Percentiles rank a stretch among this genome's conserved stretches.
Evolutionary conservation across 2,797 vertebrate genomes (phyloP).

Genomic region (Molossus molossus): DNA sequence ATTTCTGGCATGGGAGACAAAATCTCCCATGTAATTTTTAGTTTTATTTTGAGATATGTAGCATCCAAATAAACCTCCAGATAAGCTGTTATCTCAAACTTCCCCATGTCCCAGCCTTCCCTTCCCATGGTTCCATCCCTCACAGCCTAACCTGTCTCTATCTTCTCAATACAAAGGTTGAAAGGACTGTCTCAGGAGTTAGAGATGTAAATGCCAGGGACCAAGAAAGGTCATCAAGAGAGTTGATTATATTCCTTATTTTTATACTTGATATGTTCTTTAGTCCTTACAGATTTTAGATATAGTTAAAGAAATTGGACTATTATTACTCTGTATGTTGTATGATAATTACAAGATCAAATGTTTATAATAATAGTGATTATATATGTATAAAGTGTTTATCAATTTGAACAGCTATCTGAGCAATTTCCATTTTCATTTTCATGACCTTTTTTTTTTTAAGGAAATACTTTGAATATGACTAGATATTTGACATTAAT

Average conservation of each 20-base stretch:
- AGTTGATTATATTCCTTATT: background rate
- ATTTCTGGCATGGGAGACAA: too few relatives aligned
- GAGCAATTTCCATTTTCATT: background rate
- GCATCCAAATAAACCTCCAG: too few relatives aligned
- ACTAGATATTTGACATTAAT: background rate
- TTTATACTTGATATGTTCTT: background rate
- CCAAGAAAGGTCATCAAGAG: background rate
- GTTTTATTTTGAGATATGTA: too few relatives aligned
- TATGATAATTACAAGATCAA: background rate
- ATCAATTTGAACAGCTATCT: background rate
- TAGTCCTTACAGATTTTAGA: background rate
- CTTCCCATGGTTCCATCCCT: too few relatives aligned
- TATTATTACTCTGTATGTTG: background rate
- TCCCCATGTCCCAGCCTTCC: too few relatives aligned
- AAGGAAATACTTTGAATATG: background rate
- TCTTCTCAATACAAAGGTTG: background rate
- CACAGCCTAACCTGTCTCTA: too few relatives aligned
- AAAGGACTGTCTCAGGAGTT: background rate
- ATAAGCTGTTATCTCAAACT: too few relatives aligned
- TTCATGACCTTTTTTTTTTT: background rate
- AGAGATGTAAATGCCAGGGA: background rate
- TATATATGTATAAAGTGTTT: background rate
- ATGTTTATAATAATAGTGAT: slow-evolving; percentile 1
- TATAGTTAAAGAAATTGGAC: background rate
- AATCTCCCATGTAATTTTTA: too few relatives aligned